Conservation (phyloP, 2,113 vertebrate species). For the Apodemus speciosus region DNA sequence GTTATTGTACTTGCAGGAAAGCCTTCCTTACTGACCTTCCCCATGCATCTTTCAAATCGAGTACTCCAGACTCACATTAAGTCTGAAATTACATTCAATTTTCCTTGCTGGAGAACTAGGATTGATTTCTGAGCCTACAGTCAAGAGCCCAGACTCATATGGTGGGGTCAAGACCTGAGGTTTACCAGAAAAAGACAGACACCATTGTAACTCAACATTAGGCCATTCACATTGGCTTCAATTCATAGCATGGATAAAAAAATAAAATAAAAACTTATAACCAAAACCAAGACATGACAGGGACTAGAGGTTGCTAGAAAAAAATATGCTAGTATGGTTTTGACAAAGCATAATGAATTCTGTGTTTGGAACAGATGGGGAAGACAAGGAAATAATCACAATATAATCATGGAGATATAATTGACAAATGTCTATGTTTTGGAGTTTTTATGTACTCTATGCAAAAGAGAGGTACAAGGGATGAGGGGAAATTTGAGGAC, state of each 20-base stretch:
- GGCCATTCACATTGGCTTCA: neutral
- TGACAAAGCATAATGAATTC: conserved; percentile 8
- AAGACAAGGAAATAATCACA: neutral
- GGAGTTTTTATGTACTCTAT: neutral
- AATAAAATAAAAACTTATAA: no score
- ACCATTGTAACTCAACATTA: neutral
- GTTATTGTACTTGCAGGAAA: conserved; percentile 49
- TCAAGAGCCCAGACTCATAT: conserved; percentile 26
- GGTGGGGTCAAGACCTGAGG: neutral
- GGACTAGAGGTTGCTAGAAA: neutral
- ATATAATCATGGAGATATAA: neutral
- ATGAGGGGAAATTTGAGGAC: neutral
- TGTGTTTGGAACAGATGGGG: neutral
- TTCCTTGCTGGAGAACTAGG: conserved; percentile 34
- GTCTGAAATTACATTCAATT: conserved; percentile 55
- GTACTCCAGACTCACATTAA: conserved; percentile 47
- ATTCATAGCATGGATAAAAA: neutral
- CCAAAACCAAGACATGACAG: neutral
- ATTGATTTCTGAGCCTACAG: conserved; percentile 45
- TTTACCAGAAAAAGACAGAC: neutral
- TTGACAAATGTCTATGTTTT: neutral
- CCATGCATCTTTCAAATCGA: conserved; percentile 59
- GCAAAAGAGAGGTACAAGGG: neutral
- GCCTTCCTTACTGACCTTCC: conserved; percentile 1
- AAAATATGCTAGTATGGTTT: conserved; percentile 4